Evolutionary conservation across 2,113 vertebrate species (phyloP), one percentile per base, ranked within the genome.

Genomic region (Silurus meridionalis): DNA sequence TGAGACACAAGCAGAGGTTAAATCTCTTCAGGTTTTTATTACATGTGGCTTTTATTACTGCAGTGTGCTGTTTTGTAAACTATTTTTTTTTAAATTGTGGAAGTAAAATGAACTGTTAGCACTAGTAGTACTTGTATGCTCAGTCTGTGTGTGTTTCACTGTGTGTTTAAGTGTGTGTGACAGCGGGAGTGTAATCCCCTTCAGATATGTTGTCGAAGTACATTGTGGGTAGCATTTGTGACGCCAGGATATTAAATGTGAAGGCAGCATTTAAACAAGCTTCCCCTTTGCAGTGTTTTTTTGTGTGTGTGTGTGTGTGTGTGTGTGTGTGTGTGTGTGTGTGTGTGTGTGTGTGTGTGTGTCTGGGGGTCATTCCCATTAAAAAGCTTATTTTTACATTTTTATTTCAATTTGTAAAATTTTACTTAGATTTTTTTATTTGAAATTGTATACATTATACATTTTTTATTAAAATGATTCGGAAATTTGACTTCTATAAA

Each of bases 171-270:
- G 75, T 61, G 71, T 78, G 69, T 79, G 55, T 58, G 63, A 77
- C 67, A 64, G 67, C 15, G 14, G 58, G 81, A 14, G 79, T 83
- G 72, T 80, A 78, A 89, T 86, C 61, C 67, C 83, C 84, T 85
- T 86, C 85, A 87, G 90, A 90, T 82, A 87, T 82, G 80, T 71
- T 91, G 91, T 92, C 90, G 88, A 83, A 87, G 89, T 89, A 67
- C 67, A 83, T 91, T 83, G 53, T 84, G 71, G 87, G 86, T 82
- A 89, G 67, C 85, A 71, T 67, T 89, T 63, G 78, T 80, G 88
- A 85, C 72, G 87, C 85, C 85, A 86, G 86, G 81, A 82, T 92
- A 91, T 92, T 83, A 82, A 91, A 90, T 90, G 84, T 92, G 91
- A 92, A 91, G 87, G 89, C 89, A 91, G 81, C 90, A 90, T 89